phyloP scores from a whole-genome alignment of 2,113 vertebrate genomes.

The Eonycteris spelaea region DNA sequence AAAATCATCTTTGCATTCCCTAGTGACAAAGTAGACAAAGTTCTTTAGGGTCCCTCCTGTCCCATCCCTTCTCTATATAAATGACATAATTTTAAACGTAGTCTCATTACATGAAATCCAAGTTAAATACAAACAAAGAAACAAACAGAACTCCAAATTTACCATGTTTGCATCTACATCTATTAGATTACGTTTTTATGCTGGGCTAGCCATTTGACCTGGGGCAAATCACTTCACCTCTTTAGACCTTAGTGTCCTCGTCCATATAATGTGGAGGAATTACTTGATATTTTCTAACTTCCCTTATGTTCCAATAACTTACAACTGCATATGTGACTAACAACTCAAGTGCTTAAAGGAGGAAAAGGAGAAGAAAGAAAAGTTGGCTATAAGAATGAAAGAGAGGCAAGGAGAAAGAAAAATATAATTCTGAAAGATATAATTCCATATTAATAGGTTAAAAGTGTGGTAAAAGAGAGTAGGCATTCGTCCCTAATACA shows the following conservation, averaged over 20 bases:
- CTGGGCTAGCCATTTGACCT: background rate
- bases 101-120: background rate
- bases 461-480: background rate
- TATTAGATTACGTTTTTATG: background rate
- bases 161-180: rapidly evolving
- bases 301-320: background rate
- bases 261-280: background rate
- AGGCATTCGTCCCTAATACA: background rate
- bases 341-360: background rate
- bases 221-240: background rate
- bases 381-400: background rate
- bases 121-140: background rate
- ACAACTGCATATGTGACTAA: background rate
- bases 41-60: background rate
- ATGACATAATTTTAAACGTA: background rate
- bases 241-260: background rate
- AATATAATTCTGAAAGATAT: background rate
- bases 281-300: background rate
- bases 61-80: too few relatives aligned
- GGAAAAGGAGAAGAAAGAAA: background rate
- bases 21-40: background rate
- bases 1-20: constrained; percentile 5
- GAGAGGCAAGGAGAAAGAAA: background rate
- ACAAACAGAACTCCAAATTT: background rate
- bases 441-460: background rate